Evolutionary conservation across 1,140 invertebrate species (phyloP).

Genomic region (Ostrea denselamellosa): DNA sequence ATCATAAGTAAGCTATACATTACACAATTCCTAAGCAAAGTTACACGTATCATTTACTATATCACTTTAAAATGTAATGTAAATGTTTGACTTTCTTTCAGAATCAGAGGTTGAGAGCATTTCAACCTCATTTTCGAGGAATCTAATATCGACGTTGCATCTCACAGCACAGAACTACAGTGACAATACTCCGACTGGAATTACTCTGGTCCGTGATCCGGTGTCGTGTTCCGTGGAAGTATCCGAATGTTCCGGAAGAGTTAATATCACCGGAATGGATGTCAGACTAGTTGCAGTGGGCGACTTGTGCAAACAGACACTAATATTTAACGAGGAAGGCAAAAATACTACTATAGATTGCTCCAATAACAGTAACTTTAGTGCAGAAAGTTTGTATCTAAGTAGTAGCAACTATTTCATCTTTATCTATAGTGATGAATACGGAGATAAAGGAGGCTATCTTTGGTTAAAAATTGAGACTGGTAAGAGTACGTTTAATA

Average conservation of each 20-base stretch:
- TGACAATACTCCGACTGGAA: background rate
- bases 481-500: background rate
- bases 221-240: background rate
- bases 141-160: background rate
- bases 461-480: background rate
- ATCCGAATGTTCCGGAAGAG: background rate
- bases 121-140: background rate
- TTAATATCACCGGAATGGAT: background rate
- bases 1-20: background rate
- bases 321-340: background rate
- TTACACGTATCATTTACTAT: too few species aligned
- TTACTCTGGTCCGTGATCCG: background rate
- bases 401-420: background rate
- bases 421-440: background rate
- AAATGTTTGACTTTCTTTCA: background rate
- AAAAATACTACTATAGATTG: background rate
- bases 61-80: too few species aligned
- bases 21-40: too few species aligned
- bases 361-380: background rate
- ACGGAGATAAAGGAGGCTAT: background rate
- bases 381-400: background rate
- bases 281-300: background rate
- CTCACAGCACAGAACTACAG: background rate
- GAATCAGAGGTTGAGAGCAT: background rate
- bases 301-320: background rate